Conservation (phyloP, 1,140 invertebrate species). For the Leptinotarsa lineolata region DNA sequence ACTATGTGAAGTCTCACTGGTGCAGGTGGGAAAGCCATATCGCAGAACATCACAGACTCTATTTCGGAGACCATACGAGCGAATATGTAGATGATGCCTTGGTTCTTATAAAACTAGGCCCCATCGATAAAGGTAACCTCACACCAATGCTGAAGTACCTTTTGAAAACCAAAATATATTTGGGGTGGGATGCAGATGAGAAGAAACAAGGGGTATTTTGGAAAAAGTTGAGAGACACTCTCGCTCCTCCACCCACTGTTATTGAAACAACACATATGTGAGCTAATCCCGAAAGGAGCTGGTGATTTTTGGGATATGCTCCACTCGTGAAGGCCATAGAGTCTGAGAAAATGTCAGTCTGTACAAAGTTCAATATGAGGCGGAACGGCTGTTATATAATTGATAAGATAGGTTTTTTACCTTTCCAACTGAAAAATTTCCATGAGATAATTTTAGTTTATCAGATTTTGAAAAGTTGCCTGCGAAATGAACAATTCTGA, state of each 20-base stretch:
- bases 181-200: conserved; percentile 60
- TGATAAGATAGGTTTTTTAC: no score
- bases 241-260: conserved; percentile 33
- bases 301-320: no score
- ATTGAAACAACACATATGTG: conserved; percentile 39
- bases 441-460: no score
- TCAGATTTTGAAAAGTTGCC: no score
- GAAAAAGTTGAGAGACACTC: conserved; percentile 54
- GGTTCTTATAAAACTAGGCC: conserved; percentile 64
- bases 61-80: conserved; percentile 54
- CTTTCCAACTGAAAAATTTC: no score
- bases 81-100: conserved; percentile 61
- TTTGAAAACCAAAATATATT: conserved; percentile 67
- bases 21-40: conserved; percentile 69
- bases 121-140: conserved; percentile 59
- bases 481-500: no score
- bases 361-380: no score
- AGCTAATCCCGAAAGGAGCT: background rate
- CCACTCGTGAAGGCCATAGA: no score
- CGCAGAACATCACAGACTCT: conserved; percentile 62
- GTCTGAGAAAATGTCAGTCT: no score
- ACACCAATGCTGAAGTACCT: conserved; percentile 64
- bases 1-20: conserved; percentile 69
- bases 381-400: no score
- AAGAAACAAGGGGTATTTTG: conserved; percentile 61